Evolutionary conservation across 2,113 vertebrate species (phyloP).

Genomic region (Alligator sinensis): DNA sequence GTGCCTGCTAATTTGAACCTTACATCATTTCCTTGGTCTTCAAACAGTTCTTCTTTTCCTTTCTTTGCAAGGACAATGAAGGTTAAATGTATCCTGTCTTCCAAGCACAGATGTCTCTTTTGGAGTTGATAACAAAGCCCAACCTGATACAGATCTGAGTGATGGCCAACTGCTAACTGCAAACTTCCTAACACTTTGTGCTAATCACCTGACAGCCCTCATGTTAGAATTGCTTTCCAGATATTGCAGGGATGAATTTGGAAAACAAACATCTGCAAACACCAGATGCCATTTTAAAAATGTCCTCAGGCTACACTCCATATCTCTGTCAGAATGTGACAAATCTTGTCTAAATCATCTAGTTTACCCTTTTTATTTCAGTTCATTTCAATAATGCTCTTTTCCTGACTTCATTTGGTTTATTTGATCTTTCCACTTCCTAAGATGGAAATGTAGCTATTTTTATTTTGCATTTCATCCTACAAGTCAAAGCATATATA

Average conservation of each 20-base stretch:
- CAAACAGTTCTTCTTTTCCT: neutral
- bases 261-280: neutral
- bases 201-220: neutral
- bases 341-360: neutral
- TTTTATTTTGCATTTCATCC: neutral
- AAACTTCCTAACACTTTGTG: neutral
- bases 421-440: neutral
- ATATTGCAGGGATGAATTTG: neutral
- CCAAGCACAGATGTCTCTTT: neutral
- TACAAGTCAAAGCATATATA: neutral
- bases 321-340: neutral
- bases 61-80: neutral
- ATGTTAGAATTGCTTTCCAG: neutral
- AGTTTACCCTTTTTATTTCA: neutral
- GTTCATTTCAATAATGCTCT: neutral
- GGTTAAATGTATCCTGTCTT: neutral
- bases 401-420: neutral
- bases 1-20: neutral
- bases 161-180: neutral
- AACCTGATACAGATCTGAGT: fast-evolving
- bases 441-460: neutral
- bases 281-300: neutral
- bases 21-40: neutral
- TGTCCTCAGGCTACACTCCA: neutral
- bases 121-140: neutral